Base-by-base conservation (phyloP, 2,113 vertebrate species). In the Mastomys coucha region DNA sequence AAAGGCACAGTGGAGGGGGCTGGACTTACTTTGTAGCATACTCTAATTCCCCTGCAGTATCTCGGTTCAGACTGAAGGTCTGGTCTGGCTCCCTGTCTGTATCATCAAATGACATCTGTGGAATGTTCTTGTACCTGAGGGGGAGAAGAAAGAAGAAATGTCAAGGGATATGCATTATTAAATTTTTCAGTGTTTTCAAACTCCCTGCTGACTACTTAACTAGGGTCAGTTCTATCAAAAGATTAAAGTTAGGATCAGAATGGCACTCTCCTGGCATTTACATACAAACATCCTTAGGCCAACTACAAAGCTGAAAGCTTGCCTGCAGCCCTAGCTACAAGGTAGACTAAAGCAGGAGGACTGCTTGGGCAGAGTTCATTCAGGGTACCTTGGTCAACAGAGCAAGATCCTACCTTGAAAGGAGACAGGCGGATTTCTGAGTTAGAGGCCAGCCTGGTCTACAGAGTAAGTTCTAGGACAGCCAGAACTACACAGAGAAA, bases 81-180 rank as follows among this genome's bases (percentile, higher is more conserved):
- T 99, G 99, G 39, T 99, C 99, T 0, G 99, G 98, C 78, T 99
- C 99, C 98, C 99, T 98, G 97, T 98, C 99, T 4, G 99, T 97
- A 72, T 99, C 99, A 89, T 99, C 99, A 93, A 99, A 99, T 11
- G 99, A 99, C 99, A 99, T 99, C 94, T 99, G 99, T 94, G 99
- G 99, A 97, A 99, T 99, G 98, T 99, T 99, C 98, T 99, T 99
- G 98, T 99, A 99, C 95, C 99, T 99, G 96, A 73, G 58, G 88
- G 95, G 56, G 88, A 91, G 92, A 17, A 80, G 94, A 72, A 75
- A 45, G 7, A 92, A 87, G 17, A 82, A 94, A 92, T 76, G 67
- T 93, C 53, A 93, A 91, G 45, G 81, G 91, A 96, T 6, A 39
- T 67, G 28, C 31, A 88, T 63, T 31, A 93, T 39, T 63, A 80